A percentile compares a stretch with the other conserved stretches of the same genome.
Conservation (phyloP, 2,113 vertebrate species). For the Diadophis punctatus region DNA sequence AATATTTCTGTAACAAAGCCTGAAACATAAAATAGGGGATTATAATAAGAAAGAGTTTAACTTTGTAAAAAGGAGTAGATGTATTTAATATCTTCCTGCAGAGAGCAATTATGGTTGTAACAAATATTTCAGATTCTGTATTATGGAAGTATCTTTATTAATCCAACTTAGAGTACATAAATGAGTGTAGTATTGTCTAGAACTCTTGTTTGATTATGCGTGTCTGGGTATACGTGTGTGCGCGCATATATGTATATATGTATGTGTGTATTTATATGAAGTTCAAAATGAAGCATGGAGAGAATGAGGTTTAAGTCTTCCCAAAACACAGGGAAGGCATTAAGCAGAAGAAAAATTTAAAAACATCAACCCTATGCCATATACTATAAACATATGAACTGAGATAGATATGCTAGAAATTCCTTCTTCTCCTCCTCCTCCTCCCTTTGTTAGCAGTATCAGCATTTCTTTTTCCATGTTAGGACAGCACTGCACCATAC, state of each 20-base stretch:
- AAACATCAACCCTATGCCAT: not conserved
- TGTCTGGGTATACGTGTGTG: not conserved
- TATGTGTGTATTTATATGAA: not conserved
- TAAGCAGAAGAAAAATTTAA: not conserved
- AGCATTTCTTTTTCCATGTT: not conserved
- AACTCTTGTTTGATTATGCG: not conserved
- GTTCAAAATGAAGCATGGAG: not conserved
- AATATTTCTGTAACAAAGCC: slow-evolving; percentile 43
- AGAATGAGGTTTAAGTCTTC: not conserved
- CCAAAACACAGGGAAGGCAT: not conserved
- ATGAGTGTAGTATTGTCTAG: not conserved
- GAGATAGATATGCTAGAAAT: not conserved
- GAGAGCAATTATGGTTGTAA: not conserved
- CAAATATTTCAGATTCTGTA: not conserved
- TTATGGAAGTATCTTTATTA: not conserved
- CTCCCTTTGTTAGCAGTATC: not conserved
- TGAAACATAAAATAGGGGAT: slow-evolving; percentile 48
- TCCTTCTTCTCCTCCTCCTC: not conserved
- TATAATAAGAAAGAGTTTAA: slow-evolving; percentile 46
- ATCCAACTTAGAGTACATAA: not conserved
- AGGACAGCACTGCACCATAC: not conserved
- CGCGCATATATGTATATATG: not conserved
- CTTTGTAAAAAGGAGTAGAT: slow-evolving; percentile 10
- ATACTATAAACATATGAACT: not conserved
- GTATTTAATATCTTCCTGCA: not conserved